phyloP scores from a whole-genome alignment of 1,140 invertebrate species.

The Bacillus rossius region DNA sequence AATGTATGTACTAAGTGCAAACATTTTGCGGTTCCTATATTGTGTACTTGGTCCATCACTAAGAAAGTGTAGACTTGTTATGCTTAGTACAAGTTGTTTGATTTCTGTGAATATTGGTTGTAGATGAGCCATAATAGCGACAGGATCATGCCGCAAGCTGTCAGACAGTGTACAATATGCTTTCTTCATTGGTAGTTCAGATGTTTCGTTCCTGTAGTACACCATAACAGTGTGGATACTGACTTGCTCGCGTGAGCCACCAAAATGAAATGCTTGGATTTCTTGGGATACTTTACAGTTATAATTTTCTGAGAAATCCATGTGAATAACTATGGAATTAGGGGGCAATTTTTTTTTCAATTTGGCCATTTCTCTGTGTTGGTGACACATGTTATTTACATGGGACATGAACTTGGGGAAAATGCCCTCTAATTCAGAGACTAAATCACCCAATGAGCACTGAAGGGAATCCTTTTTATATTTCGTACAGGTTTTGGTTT shows the following conservation, averaged over 20 bases:
- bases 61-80: slow-evolving; percentile 21
- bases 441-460: slow-evolving; percentile 19
- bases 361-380: slow-evolving; percentile 28
- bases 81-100: slow-evolving; percentile 19
- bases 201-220: slow-evolving; percentile 22
- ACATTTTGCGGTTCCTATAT: slow-evolving; percentile 14
- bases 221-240: slow-evolving; percentile 34
- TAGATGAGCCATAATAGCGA: slow-evolving; percentile 36
- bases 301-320: slow-evolving; percentile 38
- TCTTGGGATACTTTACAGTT: slow-evolving; percentile 32
- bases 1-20: not conserved
- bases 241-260: slow-evolving; percentile 31
- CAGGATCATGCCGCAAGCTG: slow-evolving; percentile 33
- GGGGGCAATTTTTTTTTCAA: slow-evolving; percentile 29
- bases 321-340: slow-evolving; percentile 30
- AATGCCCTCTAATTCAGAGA: slow-evolving; percentile 13
- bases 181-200: slow-evolving; percentile 20
- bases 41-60: slow-evolving; percentile 22
- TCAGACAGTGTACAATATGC: slow-evolving; percentile 37
- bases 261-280: slow-evolving; percentile 36
- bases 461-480: slow-evolving; percentile 20
- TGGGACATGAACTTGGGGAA: slow-evolving; percentile 22
- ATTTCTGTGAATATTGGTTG: slow-evolving; percentile 29
- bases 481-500: slow-evolving; percentile 9
- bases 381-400: slow-evolving; percentile 27